Conservation (phyloP, 2,113 vertebrate genomes). For the Isurus oxyrinchus region DNA sequence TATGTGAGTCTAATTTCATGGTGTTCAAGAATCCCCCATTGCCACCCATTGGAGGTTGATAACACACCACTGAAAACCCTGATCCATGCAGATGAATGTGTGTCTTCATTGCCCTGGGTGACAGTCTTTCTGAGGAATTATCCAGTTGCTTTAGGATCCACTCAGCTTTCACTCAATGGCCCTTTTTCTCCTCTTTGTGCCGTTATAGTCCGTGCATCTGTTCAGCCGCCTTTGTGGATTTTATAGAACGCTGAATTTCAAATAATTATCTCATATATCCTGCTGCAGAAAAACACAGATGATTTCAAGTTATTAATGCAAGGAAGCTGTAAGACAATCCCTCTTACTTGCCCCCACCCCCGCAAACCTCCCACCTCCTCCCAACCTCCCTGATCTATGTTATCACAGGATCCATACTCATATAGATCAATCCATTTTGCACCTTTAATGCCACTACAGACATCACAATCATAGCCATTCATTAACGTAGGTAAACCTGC, state of each 20-base stretch:
- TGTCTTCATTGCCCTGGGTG: background rate
- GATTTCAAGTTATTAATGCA: background rate
- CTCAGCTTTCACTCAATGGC: background rate
- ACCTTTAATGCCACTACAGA: background rate
- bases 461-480: background rate
- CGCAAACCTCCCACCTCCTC: background rate
- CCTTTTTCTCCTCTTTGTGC: too few species aligned
- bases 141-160: background rate
- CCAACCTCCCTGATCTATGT: background rate
- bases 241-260: background rate
- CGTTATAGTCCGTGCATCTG: background rate
- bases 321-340: background rate
- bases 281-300: background rate
- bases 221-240: background rate
- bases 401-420: background rate
- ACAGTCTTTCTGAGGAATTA: background rate
- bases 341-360: background rate
- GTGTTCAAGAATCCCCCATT: too few species aligned
- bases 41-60: too few species aligned
- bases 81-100: background rate
- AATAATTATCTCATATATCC: background rate
- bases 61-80: background rate
- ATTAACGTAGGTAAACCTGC: background rate
- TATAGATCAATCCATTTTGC: background rate
- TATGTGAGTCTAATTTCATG: too few species aligned